Percentiles rank a stretch among this genome's conserved stretches.
Evolutionary conservation across 2,888 invertebrate species (phyloP).

Genomic region (Cephus runcator): DNA sequence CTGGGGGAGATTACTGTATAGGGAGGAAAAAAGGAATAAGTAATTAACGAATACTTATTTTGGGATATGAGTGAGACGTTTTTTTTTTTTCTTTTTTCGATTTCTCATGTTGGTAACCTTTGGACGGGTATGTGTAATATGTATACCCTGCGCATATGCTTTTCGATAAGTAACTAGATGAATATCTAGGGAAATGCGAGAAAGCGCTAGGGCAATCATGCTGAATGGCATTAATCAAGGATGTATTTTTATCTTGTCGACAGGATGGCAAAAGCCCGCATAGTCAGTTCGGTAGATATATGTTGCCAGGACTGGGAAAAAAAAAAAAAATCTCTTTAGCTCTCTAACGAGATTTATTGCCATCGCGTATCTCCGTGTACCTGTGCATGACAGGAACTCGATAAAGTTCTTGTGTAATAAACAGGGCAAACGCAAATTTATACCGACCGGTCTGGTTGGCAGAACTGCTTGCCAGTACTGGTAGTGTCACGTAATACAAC

Average conservation of each 20-base stretch:
- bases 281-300: not conserved
- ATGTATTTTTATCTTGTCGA: slow-evolving; percentile 31
- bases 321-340: not conserved
- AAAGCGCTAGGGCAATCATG: slow-evolving; percentile 21
- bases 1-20: not conserved
- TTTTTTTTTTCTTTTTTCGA: not conserved
- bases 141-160: not conserved
- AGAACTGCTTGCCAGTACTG: not conserved
- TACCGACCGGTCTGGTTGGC: slow-evolving; percentile 26
- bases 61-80: not conserved
- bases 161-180: not conserved
- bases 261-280: not conserved
- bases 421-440: slow-evolving; percentile 53
- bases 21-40: not conserved
- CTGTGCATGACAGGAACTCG: slow-evolving; percentile 57
- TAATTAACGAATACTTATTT: not conserved
- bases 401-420: slow-evolving; percentile 55
- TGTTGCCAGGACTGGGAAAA: not conserved
- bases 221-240: slow-evolving; percentile 42
- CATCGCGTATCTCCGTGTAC: slow-evolving; percentile 4
- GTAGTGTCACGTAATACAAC: not conserved
- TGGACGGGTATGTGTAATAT: not conserved
- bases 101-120: not conserved
- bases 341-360: slow-evolving; percentile 36
- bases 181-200: not conserved